A percentile compares a stretch with the other conserved stretches of the same genome.
Conservation (phyloP, 2,888 invertebrate species). For the Peribatodes rhomboidaria region DNA sequence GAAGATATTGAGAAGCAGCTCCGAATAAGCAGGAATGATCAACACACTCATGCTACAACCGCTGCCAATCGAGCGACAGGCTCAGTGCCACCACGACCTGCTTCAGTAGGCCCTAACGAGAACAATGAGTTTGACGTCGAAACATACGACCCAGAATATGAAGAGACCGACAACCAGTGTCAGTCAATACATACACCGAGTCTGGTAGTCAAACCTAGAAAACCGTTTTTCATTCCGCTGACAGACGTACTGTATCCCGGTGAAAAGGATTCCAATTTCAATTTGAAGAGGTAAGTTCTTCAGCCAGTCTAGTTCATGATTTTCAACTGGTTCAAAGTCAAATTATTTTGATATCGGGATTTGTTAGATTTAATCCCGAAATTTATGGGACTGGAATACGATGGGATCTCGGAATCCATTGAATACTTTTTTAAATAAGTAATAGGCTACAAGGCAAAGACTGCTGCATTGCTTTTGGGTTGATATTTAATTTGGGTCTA, state of each 20-base stretch:
- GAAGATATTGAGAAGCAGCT: conserved; percentile 68
- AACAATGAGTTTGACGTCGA: conserved; percentile 74
- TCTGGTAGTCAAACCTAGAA: conserved; percentile 56
- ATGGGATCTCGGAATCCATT: no score
- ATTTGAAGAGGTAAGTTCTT: conserved; percentile 69
- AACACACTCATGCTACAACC: no score
- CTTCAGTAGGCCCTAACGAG: conserved; percentile 40
- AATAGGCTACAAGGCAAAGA: no score
- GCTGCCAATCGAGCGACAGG: no score
- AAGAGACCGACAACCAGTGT: conserved; percentile 57
- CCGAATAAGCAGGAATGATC: conserved; percentile 48
- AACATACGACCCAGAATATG: conserved; percentile 61
- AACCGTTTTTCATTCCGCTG: conserved; percentile 67
- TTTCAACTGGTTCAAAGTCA: no score
- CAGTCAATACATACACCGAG: conserved; percentile 49
- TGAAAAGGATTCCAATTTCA: conserved; percentile 71
- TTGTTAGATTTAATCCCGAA: no score
- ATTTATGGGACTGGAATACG: no score
- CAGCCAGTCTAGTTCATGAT: no score
- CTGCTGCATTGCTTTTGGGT: no score
- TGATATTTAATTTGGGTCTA: no score
- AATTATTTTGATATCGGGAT: no score
- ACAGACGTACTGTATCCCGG: conserved; percentile 77
- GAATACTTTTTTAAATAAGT: no score
- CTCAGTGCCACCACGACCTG: conserved; percentile 34